A percentile compares a stretch with the other conserved stretches of the same genome.
These are phyloP conservation scores for Pheosia tremula DNA, from an alignment of 2,888 invertebrate species.

Conservation along the genomic window DNA sequence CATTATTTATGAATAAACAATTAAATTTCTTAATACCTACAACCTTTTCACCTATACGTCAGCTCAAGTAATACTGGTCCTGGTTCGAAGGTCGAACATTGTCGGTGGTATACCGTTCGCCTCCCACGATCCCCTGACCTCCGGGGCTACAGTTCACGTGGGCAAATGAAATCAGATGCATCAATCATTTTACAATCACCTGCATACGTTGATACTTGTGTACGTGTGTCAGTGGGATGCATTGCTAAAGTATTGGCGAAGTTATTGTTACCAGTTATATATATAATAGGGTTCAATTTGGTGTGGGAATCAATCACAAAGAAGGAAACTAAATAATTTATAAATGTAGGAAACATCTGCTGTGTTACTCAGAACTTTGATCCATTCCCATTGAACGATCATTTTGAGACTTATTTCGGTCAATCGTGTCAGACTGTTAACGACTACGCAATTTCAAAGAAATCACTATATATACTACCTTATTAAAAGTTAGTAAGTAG, in stretches of 20 bases:
- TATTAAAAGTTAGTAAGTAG: too few relatives aligned
- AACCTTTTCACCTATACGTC: conserved; percentile 17
- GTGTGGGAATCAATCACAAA: background rate
- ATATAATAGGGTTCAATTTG: background rate
- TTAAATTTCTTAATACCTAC: conserved; percentile 7
- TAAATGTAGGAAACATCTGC: too few relatives aligned
- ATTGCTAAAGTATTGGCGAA: conserved; percentile 8
- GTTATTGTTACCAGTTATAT: conserved; percentile 1
- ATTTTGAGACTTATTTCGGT: too few relatives aligned
- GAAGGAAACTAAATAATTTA: too few relatives aligned
- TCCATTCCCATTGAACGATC: too few relatives aligned
- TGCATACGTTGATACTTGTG: conserved; percentile 16
- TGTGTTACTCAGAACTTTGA: too few relatives aligned
- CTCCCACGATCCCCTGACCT: conserved; percentile 61
- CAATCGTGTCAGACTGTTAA: too few relatives aligned
- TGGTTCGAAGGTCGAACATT: conserved; percentile 46
- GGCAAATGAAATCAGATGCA: conserved; percentile 64
- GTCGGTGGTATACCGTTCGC: conserved; percentile 33
- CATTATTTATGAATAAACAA: conserved; percentile 6
- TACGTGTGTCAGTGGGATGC: conserved; percentile 6
- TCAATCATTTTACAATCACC: conserved; percentile 61
- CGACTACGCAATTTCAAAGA: too few relatives aligned
- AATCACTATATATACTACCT: too few relatives aligned
- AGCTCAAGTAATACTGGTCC: conserved; percentile 39
- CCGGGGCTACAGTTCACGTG: conserved; percentile 49